phyloP scores from a whole-genome alignment of 2,888 invertebrate genomes.

The Diarsia mendica region DNA sequence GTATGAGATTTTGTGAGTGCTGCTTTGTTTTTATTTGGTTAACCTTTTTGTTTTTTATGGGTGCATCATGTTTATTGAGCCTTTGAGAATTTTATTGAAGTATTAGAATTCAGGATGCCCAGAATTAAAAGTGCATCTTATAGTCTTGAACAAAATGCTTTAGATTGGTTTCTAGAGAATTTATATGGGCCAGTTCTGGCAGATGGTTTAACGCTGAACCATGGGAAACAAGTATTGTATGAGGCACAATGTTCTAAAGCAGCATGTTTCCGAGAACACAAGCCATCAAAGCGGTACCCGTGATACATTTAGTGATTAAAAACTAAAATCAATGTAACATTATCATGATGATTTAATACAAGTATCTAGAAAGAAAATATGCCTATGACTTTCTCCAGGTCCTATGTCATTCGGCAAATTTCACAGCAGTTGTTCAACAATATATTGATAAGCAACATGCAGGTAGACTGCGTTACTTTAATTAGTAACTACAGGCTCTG shows the following conservation, averaged over 20 bases:
- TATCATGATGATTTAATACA: not conserved
- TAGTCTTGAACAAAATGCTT: not conserved
- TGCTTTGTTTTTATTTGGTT: slow-evolving; percentile 51
- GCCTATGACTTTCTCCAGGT: not conserved
- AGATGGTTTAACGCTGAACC: too few species aligned
- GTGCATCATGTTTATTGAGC: slow-evolving; percentile 3
- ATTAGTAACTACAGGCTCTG: not conserved
- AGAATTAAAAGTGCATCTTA: not conserved
- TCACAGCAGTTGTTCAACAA: not conserved
- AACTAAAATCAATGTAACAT: too few species aligned
- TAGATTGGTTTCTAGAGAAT: not conserved
- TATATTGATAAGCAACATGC: not conserved
- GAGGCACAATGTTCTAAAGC: too few species aligned
- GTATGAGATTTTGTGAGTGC: slow-evolving; percentile 89
- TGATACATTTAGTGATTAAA: too few species aligned
- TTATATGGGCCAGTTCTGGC: too few species aligned
- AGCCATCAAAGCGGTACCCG: too few species aligned
- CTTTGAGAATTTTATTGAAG: not conserved
- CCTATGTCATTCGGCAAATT: not conserved
- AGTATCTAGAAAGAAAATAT: not conserved
- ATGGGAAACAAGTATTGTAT: too few species aligned
- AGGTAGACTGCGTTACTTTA: not conserved
- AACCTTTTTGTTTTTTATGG: slow-evolving; percentile 24
- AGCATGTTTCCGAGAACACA: too few species aligned
- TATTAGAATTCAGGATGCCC: not conserved